Evolutionary conservation across 1,140 invertebrate genomes (phyloP), one percentile per base, ranked within the genome.

Genomic region (Drosophila rufa): DNA sequence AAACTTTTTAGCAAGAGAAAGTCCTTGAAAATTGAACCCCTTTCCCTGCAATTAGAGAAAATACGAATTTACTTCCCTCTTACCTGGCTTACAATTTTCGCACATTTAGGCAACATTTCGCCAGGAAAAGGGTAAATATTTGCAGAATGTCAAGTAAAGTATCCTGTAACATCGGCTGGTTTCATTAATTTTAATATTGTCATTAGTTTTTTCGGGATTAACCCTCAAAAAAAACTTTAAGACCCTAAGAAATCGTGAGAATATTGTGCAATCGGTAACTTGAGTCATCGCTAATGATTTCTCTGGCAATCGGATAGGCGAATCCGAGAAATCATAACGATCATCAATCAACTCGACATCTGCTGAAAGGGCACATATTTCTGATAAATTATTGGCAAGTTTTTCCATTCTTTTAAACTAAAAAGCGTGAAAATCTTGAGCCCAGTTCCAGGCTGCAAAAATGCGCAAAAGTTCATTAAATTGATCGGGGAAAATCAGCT

Each of bases 141-240:
- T 84, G 70, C 64, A 50, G 53, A 12, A 55, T 60, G 48, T 22
- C 17, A 15, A 3, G 38, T 11, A 84, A 90, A 87, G 74, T 87
- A 87, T 87, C 80, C n/a, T 62, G 48, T 87, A 59, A 67, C 80
- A 75, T 40, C 22, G 38, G 27, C 42, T 27, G 50, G 50, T 60
- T 81, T 87, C 84, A 87, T 87, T 87, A 81, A 90, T 87, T 90
- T 87, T 87, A 87, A 87, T 87, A 81, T 79, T 87, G 85, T 84
- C 84, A 87, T 87, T 89, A 89, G 77, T 79, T 90, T 70, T 62
- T 62, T n/a, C 19, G 51, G 65, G 15, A 30, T 17, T 51, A 61
- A 57, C 58, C 68, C 70, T 51, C 58, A 68, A 82, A 62, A 62
- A 65, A 45, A 53, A 36, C 38, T 58, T 45, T n/a, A 66, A 48